phyloP scores from a whole-genome alignment of 2,888 invertebrate genomes.

The Acanthosepion lycidas region DNA sequence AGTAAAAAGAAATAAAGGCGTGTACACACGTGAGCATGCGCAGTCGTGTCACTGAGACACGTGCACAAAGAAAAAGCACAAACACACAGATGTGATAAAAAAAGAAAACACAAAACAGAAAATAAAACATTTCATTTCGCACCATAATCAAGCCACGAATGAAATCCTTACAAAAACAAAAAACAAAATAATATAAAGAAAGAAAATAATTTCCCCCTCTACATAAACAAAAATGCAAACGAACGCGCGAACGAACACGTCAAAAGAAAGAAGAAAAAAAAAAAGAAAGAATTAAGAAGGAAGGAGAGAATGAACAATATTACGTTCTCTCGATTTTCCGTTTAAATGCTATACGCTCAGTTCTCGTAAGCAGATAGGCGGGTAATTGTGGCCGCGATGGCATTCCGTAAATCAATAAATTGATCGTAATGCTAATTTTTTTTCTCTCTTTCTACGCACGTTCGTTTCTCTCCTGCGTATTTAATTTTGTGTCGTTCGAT shows the following conservation, averaged over 20 bases:
- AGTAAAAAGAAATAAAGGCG: background rate
- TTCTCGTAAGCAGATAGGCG: constrained; percentile 13
- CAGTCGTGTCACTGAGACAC: background rate
- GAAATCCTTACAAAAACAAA: background rate
- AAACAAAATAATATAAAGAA: background rate
- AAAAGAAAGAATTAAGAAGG: background rate
- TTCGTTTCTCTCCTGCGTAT: background rate
- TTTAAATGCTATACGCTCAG: constrained; percentile 1
- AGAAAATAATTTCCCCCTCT: background rate
- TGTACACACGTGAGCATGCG: background rate
- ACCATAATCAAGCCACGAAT: background rate
- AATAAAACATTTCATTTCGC: background rate
- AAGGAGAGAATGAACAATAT: background rate
- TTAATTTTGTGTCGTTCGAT: no score
- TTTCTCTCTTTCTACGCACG: background rate
- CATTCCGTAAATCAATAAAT: constrained; percentile 33
- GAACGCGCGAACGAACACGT: background rate
- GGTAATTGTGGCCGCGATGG: constrained; percentile 33
- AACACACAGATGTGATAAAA: background rate
- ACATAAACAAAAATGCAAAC: background rate
- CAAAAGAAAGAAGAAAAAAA: background rate
- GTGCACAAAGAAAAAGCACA: background rate
- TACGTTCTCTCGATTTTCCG: constrained; percentile 4
- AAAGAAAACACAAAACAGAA: background rate
- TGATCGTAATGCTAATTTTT: constrained; percentile 18